Conservation (phyloP, 2,888 invertebrate genomes). For the Endotricha flammealis region DNA sequence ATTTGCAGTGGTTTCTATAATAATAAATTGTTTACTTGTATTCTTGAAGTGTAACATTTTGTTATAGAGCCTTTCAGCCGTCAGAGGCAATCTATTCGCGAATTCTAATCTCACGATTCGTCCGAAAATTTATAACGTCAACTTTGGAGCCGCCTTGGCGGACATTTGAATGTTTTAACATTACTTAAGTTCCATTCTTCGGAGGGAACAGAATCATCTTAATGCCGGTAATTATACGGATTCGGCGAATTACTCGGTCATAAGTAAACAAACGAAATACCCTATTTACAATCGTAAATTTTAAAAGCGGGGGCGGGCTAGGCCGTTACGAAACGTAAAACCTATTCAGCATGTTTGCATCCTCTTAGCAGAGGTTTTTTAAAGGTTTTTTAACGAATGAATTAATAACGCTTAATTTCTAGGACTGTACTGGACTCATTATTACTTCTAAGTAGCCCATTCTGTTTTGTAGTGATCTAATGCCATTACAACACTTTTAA, state of each 20-base stretch:
- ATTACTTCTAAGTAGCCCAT: no score
- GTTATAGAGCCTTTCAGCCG: constrained; percentile 10
- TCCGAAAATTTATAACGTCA: constrained; percentile 64
- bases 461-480: no score
- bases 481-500: no score
- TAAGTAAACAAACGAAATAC: constrained; percentile 73
- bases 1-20: no score
- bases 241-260: constrained; percentile 75
- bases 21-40: not conserved
- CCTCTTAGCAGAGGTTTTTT: no score
- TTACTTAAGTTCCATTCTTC: constrained; percentile 57
- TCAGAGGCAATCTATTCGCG: constrained; percentile 43
- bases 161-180: constrained; percentile 75
- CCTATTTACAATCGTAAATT: constrained; percentile 76
- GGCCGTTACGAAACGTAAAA: no score
- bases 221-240: constrained; percentile 78
- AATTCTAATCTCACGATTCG: constrained; percentile 46
- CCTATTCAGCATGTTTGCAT: no score
- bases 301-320: constrained; percentile 23
- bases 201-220: constrained; percentile 70
- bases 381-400: no score
- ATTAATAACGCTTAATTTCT: no score
- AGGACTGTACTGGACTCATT: no score
- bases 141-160: constrained; percentile 51
- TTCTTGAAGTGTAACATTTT: no score